These are phyloP conservation scores for Lordiphosa andalusiaca DNA, from an alignment of 2,888 invertebrate species.

Conservation along the genomic window DNA sequence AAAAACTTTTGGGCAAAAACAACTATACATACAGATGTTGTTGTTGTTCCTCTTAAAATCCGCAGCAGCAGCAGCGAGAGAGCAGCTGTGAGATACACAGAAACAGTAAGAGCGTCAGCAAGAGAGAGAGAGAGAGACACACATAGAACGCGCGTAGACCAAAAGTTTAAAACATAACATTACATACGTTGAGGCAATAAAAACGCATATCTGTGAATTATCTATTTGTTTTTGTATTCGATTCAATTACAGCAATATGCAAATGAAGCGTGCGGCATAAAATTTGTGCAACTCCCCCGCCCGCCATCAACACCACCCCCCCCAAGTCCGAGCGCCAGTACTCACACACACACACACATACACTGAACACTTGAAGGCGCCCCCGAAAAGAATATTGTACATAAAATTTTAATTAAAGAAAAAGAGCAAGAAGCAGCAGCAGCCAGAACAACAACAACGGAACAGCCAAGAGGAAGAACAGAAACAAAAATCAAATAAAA, in stretches of 20 bases:
- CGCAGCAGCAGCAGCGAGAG: conserved; percentile 26
- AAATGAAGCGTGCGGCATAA: conserved; percentile 68
- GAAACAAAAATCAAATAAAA: conserved; percentile 21
- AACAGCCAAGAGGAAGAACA: conserved; percentile 14
- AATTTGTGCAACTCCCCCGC: conserved; percentile 26
- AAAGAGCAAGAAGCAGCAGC: conserved; percentile 16
- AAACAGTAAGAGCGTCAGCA: conserved; percentile 44
- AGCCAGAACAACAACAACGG: conserved; percentile 17
- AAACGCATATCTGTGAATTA: conserved; percentile 1
- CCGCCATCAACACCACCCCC: conserved; percentile 36
- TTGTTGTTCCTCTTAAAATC: conserved; percentile 53
- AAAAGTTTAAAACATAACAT: conserved; percentile 18
- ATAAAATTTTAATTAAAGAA: conserved; percentile 63
- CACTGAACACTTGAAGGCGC: conserved; percentile 41
- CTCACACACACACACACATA: conserved; percentile 17
- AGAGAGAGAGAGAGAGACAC: conserved; percentile 12
- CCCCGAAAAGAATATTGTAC: conserved; percentile 54
- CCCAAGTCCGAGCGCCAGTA: conserved; percentile 37
- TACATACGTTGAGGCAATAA: conserved; percentile 2
- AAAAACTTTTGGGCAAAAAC: conserved; percentile 45
- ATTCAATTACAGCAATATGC: conserved; percentile 51
- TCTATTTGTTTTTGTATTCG: conserved; percentile 27
- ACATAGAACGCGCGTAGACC: conserved; percentile 40
- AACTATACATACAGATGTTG: conserved; percentile 40
- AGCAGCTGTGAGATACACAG: conserved; percentile 54